Evolutionary conservation across 1,140 invertebrate species (phyloP).

Genomic region (Caerostris extrusa): DNA sequence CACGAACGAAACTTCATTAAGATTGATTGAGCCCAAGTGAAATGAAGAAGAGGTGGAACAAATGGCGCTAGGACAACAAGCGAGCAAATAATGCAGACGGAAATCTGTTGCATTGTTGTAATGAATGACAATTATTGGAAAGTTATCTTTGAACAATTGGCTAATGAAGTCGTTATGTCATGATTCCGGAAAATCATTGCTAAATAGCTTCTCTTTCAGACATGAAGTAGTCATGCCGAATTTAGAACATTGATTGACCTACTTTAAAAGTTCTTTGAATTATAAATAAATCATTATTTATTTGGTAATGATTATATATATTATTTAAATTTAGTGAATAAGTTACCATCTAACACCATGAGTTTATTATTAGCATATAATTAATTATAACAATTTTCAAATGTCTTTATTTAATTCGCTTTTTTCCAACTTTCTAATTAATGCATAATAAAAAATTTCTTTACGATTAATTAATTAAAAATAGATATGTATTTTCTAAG

Average conservation of each 20-base stretch:
- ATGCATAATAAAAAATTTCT: no score
- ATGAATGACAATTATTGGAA: background rate
- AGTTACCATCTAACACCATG: no score
- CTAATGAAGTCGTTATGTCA: conserved; percentile 7
- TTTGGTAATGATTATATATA: no score
- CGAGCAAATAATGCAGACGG: background rate
- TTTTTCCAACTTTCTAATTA: no score
- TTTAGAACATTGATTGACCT: background rate
- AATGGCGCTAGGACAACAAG: conserved; percentile 5
- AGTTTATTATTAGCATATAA: no score
- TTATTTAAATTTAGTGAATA: no score
- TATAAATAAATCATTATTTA: no score
- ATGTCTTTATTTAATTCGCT: no score
- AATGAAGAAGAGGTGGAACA: conserved; percentile 16
- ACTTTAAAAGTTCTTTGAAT: no score
- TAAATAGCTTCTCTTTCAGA: background rate
- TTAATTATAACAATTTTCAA: no score
- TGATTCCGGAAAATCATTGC: background rate
- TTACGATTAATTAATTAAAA: no score
- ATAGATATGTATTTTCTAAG: no score
- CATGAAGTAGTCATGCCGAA: background rate
- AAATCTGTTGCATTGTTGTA: background rate
- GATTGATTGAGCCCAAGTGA: conserved; percentile 49
- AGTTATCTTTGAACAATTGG: conserved; percentile 19
- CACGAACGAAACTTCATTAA: conserved; percentile 64